A percentile compares a stretch with the other conserved stretches of the same genome.
Evolutionary conservation across 2,888 invertebrate species (phyloP).

Genomic region (Coenonympha glycerion): DNA sequence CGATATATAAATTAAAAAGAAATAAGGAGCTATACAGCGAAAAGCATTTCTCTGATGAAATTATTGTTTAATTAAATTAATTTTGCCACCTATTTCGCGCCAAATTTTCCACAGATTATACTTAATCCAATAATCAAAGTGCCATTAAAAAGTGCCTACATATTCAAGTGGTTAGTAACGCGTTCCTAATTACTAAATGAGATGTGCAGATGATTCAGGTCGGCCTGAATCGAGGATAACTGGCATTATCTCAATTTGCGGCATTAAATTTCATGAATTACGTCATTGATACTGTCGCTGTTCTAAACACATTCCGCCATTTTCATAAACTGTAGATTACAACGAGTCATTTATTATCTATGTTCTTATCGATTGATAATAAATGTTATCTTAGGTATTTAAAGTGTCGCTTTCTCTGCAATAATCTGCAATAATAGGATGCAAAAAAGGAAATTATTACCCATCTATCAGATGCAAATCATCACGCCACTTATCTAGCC

Average conservation of each 20-base stretch:
- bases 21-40: not conserved
- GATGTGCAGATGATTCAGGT: slow-evolving; percentile 45
- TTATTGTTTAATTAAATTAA: too few species aligned
- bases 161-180: slow-evolving; percentile 36
- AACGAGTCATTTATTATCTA: not conserved
- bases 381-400: not conserved
- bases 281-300: slow-evolving; percentile 12
- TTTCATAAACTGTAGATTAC: not conserved
- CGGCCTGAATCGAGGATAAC: slow-evolving; percentile 44
- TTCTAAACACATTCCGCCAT: not conserved
- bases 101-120: slow-evolving; percentile 20
- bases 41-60: too few species aligned
- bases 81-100: slow-evolving; percentile 17
- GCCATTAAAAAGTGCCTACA: slow-evolving; percentile 26
- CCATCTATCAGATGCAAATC: slow-evolving; percentile 68
- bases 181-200: slow-evolving; percentile 42
- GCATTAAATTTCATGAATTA: slow-evolving; percentile 51
- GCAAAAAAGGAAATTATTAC: slow-evolving; percentile 60
- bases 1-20: not conserved
- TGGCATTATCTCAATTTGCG: slow-evolving; percentile 54
- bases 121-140: slow-evolving; percentile 9
- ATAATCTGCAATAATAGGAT: slow-evolving; percentile 47
- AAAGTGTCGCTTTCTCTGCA: slow-evolving; percentile 44
- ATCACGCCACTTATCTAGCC: slow-evolving; percentile 58
- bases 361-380: not conserved